Percentiles rank a stretch among this genome's conserved stretches.
Conservation (phyloP, 1,140 invertebrate species). For the Drosophila ohnishii region DNA sequence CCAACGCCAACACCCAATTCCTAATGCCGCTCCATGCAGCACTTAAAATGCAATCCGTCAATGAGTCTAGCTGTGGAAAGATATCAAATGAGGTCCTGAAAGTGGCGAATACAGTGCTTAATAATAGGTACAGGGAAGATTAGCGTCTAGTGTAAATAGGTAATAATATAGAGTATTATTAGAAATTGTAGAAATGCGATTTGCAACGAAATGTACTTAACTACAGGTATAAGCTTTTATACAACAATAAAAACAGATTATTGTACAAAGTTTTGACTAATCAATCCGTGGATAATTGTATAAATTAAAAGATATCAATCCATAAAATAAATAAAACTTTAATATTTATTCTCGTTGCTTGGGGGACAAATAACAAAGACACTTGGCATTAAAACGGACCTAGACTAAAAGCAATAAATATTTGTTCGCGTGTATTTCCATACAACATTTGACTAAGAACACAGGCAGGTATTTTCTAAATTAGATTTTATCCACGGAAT, state of each 20-base stretch:
- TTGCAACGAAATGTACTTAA: conserved; percentile 17
- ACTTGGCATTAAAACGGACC: conserved; percentile 24
- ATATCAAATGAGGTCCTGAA: conserved; percentile 82
- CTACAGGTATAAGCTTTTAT: conserved; percentile 16
- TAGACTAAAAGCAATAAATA: conserved; percentile 43
- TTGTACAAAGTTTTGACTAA: not conserved
- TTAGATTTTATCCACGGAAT: conserved; percentile 82
- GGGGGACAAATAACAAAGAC: conserved; percentile 30
- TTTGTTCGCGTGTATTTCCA: conserved; percentile 24
- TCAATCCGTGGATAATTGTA: no score
- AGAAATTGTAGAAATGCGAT: conserved; percentile 4
- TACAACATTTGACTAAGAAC: conserved; percentile 65
- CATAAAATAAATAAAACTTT: conserved; percentile 16
- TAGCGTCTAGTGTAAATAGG: not conserved
- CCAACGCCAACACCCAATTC: conserved; percentile 83
- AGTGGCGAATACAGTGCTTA: conserved; percentile 43
- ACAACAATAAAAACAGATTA: conserved; percentile 9
- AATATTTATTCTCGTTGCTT: conserved; percentile 22
- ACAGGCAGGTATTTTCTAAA: conserved; percentile 82
- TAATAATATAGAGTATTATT: conserved; percentile 8
- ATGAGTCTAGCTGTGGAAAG: conserved; percentile 84
- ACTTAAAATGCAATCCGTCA: conserved; percentile 72
- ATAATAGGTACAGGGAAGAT: conserved; percentile 27
- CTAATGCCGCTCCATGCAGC: conserved; percentile 84
- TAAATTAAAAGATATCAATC: no score